Evolutionary conservation across 1,140 invertebrate genomes (phyloP).

Genomic region (Macrotrachela quadricornifera): DNA sequence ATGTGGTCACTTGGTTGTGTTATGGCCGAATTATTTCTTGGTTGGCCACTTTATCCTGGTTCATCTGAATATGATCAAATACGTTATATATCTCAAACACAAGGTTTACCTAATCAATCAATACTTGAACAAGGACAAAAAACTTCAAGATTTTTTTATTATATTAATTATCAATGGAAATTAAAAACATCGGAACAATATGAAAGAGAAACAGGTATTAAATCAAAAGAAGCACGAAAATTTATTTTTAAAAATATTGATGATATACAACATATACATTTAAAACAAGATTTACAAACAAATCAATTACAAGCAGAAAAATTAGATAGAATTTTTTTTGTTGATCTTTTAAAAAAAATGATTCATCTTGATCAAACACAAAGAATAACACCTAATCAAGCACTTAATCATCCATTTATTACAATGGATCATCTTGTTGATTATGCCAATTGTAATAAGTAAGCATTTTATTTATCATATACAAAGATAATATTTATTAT

Average conservation of each 20-base stretch:
- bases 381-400: constrained; percentile 76
- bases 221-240: constrained; percentile 95
- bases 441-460: constrained; percentile 81
- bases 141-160: constrained; percentile 78
- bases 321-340: constrained; percentile 79
- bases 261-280: constrained; percentile 80
- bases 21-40: constrained; percentile 91
- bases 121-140: constrained; percentile 98
- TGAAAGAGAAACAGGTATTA: constrained; percentile 85
- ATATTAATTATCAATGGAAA: constrained; percentile 58
- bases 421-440: constrained; percentile 74
- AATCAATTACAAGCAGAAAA: constrained; percentile 83
- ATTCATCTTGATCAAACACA: constrained; percentile 89
- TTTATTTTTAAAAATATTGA: constrained; percentile 99
- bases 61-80: constrained; percentile 99
- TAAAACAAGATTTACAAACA: constrained; percentile 81
- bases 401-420: constrained; percentile 79
- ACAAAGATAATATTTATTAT: no score
- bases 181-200: constrained; percentile 86
- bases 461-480: constrained; percentile 8
- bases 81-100: constrained; percentile 67
- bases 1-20: constrained; percentile 99
- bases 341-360: constrained; percentile 87
- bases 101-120: constrained; percentile 82
- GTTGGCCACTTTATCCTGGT: constrained; percentile 97